Base-by-base conservation (phyloP, 2,888 invertebrate genomes). In the Drosophila ustulata region DNA sequence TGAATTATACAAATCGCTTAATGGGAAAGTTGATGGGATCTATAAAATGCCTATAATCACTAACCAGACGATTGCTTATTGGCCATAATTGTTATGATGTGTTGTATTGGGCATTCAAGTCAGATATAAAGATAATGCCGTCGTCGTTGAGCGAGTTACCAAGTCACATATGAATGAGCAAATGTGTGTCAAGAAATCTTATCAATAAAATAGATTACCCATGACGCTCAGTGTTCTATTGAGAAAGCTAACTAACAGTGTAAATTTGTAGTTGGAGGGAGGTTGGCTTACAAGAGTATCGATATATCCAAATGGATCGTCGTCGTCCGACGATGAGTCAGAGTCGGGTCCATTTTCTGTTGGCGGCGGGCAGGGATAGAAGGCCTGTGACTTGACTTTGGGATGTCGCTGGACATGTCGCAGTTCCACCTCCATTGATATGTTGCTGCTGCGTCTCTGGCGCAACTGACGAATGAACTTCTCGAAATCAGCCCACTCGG, bases 401-500 rank as follows among this genome's bases (percentile, higher is more conserved):
- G 90, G 82, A 58, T 89, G 83, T 11, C 90, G 89, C 62, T 86
- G 89, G 3, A 78, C 81, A 52, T 91, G 91, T 13, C 91, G 89
- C 65, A 91, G 71, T 63, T 91, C 90, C 66, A 89, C 91, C 72
- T 91, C 92, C 89, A 92, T 92, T 6, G 92, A 92, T 46, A 85
- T 91, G 52, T 87, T 84, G 61, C 91, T 91, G 55, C 51, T 80
- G 37, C 92, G 91, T 28, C 92, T 88, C 66, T 92, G 91, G 9
- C 92, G 91, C 64, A 92, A 88, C 59, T 91, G 88, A 47, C 91
- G 91, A 80, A 90, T 87, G 71, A 91, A 91, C 71, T 90, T 91
- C 78, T 92, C 92, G 70, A 92, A 92, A 73, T 92, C 92, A 3
- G 92, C 92, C 92, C 92, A 92, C 76, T 92, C 92, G 39, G 92